Conservation (phyloP, 2,888 invertebrate genomes). For the Biston stratarius region DNA sequence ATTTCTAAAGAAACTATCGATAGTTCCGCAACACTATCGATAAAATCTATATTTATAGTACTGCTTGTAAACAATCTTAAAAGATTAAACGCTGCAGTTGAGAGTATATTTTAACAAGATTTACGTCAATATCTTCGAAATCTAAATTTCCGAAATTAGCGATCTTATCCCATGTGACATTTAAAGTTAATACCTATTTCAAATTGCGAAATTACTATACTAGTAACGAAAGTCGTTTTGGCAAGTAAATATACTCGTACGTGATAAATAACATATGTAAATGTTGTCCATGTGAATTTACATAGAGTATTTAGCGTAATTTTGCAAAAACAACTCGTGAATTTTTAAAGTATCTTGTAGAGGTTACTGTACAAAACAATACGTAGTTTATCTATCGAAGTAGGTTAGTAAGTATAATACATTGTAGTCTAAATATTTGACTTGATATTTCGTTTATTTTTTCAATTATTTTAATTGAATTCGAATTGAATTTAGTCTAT, state of each 20-base stretch:
- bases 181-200: slow-evolving; percentile 33
- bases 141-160: slow-evolving; percentile 12
- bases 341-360: slow-evolving; percentile 43
- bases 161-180: slow-evolving; percentile 18
- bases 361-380: slow-evolving; percentile 27
- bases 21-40: too few relatives aligned
- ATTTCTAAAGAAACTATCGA: too few relatives aligned
- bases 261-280: slow-evolving; percentile 52
- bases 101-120: slow-evolving; percentile 17
- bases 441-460: too few relatives aligned
- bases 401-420: not conserved
- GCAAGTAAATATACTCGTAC: slow-evolving; percentile 52
- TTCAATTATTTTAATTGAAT: too few relatives aligned
- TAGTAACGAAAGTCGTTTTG: slow-evolving; percentile 41
- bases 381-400: not conserved
- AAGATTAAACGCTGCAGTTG: slow-evolving; percentile 8
- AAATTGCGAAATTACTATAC: slow-evolving; percentile 16
- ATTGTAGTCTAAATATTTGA: too few relatives aligned
- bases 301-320: slow-evolving; percentile 45
- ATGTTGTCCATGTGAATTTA: slow-evolving; percentile 42
- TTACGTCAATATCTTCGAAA: not conserved
- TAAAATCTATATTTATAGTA: slow-evolving; percentile 2
- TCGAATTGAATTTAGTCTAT: too few relatives aligned
- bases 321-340: slow-evolving; percentile 58
- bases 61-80: slow-evolving; percentile 17